phyloP scores from a whole-genome alignment of 2,888 invertebrate genomes.

The Minunthozetes semirufus region DNA sequence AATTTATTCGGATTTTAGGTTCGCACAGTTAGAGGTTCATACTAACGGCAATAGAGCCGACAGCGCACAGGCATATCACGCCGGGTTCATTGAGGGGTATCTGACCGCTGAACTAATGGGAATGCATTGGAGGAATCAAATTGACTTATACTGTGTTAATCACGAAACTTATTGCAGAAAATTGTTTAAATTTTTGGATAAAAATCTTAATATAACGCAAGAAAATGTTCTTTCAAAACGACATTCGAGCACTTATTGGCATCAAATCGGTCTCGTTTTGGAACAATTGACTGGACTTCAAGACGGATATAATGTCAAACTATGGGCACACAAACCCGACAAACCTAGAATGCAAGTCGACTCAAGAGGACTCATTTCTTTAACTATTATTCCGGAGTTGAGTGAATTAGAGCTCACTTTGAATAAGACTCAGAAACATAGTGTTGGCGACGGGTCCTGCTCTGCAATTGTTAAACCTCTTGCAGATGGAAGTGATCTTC shows the following conservation, averaged over 20 bases:
- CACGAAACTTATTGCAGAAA: conserved; percentile 57
- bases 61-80: conserved; percentile 73
- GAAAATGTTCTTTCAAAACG: conserved; percentile 53
- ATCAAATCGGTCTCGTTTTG: conserved; percentile 67
- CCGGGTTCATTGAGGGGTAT: conserved; percentile 75
- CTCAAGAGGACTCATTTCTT: conserved; percentile 45
- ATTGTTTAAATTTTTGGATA: conserved; percentile 59
- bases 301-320: conserved; percentile 59
- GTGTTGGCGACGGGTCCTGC: conserved; percentile 55
- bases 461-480: conserved; percentile 62
- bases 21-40: conserved; percentile 28
- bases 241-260: conserved; percentile 66
- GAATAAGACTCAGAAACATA: conserved; percentile 41
- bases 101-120: conserved; percentile 72
- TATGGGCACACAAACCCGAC: conserved; percentile 48
- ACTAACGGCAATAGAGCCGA: conserved; percentile 57
- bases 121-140: conserved; percentile 68
- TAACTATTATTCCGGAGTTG: conserved; percentile 69
- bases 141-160: conserved; percentile 56
- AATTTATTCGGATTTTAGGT: neutral
- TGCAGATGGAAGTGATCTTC: conserved; percentile 57
- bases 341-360: conserved; percentile 38
- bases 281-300: conserved; percentile 69
- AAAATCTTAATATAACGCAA: conserved; percentile 59
- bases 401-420: conserved; percentile 58